phyloP scores from a whole-genome alignment of 2,113 vertebrate genomes.

The Peromyscus polionotus region DNA sequence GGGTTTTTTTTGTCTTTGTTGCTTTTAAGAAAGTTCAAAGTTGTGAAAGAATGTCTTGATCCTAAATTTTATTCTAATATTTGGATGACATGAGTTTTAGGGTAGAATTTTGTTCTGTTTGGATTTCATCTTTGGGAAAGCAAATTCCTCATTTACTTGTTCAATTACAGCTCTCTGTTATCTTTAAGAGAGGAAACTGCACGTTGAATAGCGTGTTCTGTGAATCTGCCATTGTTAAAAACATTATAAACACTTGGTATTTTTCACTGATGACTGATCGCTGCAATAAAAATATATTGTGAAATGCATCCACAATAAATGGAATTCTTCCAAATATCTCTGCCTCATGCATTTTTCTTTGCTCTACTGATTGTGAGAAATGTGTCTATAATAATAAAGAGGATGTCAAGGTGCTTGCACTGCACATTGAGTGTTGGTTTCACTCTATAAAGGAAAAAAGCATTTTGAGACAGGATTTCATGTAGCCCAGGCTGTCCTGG shows the following conservation, averaged over 20 bases:
- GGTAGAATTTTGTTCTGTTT: conserved; percentile 64
- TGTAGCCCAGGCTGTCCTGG: not conserved
- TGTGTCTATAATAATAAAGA: conserved; percentile 40
- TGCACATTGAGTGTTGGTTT: conserved; percentile 43
- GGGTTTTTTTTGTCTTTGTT: not conserved
- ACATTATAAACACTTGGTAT: conserved; percentile 88
- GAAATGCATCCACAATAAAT: conserved; percentile 97
- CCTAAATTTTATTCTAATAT: conserved; percentile 78
- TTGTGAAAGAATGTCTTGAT: conserved; percentile 55
- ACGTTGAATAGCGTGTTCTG: conserved; percentile 87
- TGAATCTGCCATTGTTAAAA: conserved; percentile 85
- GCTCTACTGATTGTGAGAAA: not conserved
- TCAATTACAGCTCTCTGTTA: conserved; percentile 84
- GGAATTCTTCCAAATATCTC: conserved; percentile 87
- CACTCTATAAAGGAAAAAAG: conserved; percentile 33
- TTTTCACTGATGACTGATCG: conserved; percentile 89
- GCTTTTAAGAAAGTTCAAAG: conserved; percentile 66
- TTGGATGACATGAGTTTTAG: conserved; percentile 80
- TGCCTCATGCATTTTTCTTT: conserved; percentile 68
- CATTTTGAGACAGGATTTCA: not conserved
- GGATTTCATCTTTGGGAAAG: conserved; percentile 76
- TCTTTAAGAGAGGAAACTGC: conserved; percentile 87
- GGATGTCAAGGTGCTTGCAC: not conserved
- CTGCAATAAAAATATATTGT: conserved; percentile 94
- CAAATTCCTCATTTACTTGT: conserved; percentile 79